A percentile compares a stretch with the other conserved stretches of the same genome.
Evolutionary conservation across 1,140 invertebrate genomes (phyloP).

Genomic region (Thaumetopoea pityocampa): DNA sequence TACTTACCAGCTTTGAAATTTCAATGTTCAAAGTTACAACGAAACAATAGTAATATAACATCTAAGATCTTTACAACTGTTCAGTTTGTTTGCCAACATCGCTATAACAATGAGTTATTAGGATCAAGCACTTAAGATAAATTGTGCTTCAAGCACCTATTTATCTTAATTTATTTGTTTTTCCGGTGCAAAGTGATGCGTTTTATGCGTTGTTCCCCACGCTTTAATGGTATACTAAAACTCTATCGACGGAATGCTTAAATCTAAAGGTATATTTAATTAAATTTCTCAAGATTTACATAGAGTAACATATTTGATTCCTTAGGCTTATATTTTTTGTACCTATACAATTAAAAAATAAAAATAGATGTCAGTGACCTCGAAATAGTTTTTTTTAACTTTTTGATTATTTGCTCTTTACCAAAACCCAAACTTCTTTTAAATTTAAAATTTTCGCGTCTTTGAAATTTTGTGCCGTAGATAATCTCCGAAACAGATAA

Average conservation of each 20-base stretch:
- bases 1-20: no score
- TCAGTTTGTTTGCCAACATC: constrained; percentile 30
- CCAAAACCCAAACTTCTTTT: no score
- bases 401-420: no score
- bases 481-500: no score
- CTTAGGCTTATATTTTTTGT: background rate
- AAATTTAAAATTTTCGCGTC: no score
- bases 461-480: no score
- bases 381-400: no score
- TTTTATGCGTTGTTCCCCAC: constrained; percentile 34
- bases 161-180: constrained; percentile 58
- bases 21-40: no score
- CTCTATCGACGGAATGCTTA: constrained; percentile 20
- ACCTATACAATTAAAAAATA: background rate
- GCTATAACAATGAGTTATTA: constrained; percentile 47
- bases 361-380: background rate
- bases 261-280: constrained; percentile 11
- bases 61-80: constrained; percentile 35
- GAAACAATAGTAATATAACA: no score
- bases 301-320: constrained; percentile 4
- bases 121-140: constrained; percentile 34
- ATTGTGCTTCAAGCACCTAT: constrained; percentile 39
- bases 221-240: constrained; percentile 35
- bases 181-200: constrained; percentile 37
- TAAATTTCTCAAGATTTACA: constrained; percentile 14